Base-by-base conservation (phyloP, 2,113 vertebrate species). In the Cyphomyrus discorhynchus region DNA sequence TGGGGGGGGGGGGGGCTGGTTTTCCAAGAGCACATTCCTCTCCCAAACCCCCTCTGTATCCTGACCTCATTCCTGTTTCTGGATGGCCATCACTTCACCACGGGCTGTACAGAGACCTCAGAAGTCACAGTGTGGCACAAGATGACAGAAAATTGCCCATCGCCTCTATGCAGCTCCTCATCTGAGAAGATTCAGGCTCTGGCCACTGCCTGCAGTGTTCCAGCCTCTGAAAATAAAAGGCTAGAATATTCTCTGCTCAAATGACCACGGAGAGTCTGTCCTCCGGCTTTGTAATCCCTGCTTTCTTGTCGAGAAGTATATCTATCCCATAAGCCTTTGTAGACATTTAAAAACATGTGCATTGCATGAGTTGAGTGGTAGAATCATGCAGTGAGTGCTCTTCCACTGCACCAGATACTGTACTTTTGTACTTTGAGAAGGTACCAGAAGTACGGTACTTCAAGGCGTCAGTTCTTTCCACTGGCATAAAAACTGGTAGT, bases 111-210 rank as follows among this genome's bases (percentile, higher is more conserved):
- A 31, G 80, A 87, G 90, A 19, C 8, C 39, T 89, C 87, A 89
- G 19, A 39, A 35, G 46, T 82, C 24, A 66, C 10, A 46, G 84
- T 45, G n/a, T 50, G 39, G 21, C 50, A 35, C 24, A 50, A 58
- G 31, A 89, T 70, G 90, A 89, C 88, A 66, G 84, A 66, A 27
- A 89, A 46, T 10, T 39, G 47, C 58, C 50, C 50, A 35, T 83
- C 85, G 3, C 19, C 77, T 31, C 52, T 3, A 24, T 21, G 50
- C 21, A 56, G 39, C 86, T 19, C 3, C 56, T 47, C 49, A 53
- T 89, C 85, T 89, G 66, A 50, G 42, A 50, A 15, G 15, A 47
- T 80, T 49, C 9, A 46, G 52, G 46, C 13, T 88, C 17, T 15
- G 77, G 62, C 15, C 6, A 19, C 49, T 35, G 24, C 70, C 31